Percentiles rank a stretch among this genome's conserved stretches.
Evolutionary conservation across 2,888 invertebrate species (phyloP).

Genomic region (Caenorhabditis sp.): DNA sequence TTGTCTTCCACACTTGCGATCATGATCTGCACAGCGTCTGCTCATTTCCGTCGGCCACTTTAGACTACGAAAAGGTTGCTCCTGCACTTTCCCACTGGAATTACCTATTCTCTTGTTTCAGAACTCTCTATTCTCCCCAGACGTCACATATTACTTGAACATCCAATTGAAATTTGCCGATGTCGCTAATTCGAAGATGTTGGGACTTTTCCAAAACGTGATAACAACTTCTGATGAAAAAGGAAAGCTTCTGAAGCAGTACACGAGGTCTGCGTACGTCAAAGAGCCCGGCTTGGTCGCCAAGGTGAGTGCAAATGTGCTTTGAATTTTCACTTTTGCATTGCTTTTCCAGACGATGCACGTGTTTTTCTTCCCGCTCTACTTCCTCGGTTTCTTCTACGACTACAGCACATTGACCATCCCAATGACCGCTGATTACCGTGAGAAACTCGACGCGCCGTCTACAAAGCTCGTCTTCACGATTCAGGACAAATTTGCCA

Average conservation of each 20-base stretch:
- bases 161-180: conserved; percentile 68
- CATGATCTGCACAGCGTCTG: conserved; percentile 79
- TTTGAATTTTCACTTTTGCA: not conserved
- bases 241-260: conserved; percentile 56
- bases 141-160: conserved; percentile 60
- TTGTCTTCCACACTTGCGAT: conserved; percentile 77
- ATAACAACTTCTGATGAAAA: conserved; percentile 60
- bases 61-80: conserved; percentile 70
- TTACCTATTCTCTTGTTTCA: conserved; percentile 22
- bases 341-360: conserved; percentile 25
- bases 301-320: conserved; percentile 35
- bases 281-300: conserved; percentile 63
- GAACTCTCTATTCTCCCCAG: conserved; percentile 61
- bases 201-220: conserved; percentile 72
- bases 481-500: conserved; percentile 78
- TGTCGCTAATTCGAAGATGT: conserved; percentile 55
- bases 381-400: conserved; percentile 76
- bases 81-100: not conserved
- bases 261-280: conserved; percentile 61
- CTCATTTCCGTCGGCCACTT: conserved; percentile 77
- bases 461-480: conserved; percentile 72
- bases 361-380: conserved; percentile 76
- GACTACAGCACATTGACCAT: conserved; percentile 59
- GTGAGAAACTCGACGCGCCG: conserved; percentile 51
- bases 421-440: conserved; percentile 63